A percentile compares a stretch with the other conserved stretches of the same genome.
Evolutionary conservation across 23 tunicate species (phyloP).

Genomic region (Styela clava): DNA sequence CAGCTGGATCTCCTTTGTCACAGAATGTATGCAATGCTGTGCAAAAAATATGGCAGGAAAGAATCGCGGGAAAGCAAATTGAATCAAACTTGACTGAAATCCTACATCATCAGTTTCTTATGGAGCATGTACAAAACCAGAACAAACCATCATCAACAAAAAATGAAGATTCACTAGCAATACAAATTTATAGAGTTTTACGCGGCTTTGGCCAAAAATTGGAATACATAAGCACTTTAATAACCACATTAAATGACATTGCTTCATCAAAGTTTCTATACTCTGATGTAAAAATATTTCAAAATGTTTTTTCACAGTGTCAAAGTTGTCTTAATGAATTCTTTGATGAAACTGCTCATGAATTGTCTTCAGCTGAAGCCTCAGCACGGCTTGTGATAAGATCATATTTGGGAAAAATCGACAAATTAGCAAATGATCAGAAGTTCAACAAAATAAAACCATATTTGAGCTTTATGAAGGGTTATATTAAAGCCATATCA

Average conservation of each 20-base stretch:
- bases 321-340: background rate
- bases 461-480: background rate
- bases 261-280: background rate
- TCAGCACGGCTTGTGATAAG: background rate
- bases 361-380: background rate
- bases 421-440: background rate
- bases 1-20: slow-evolving; percentile 1
- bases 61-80: slow-evolving; percentile 12
- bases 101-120: background rate
- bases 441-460: background rate
- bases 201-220: slow-evolving; percentile 16
- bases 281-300: background rate
- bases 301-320: background rate
- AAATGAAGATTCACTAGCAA: slow-evolving; percentile 28
- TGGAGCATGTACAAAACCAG: slow-evolving; percentile 14
- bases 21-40: slow-evolving; percentile 2
- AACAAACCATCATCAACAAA: slow-evolving; percentile 16
- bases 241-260: background rate
- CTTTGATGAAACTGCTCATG: slow-evolving; percentile 28
- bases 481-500: slow-evolving; percentile 15
- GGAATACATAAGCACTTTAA: background rate
- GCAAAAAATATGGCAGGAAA: slow-evolving; percentile 6
- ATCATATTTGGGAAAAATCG: background rate
- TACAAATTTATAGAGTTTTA: background rate
- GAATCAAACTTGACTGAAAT: background rate